Percentiles rank a stretch among this genome's conserved stretches.
phyloP scores from a whole-genome alignment of 1,140 invertebrate genomes.

The Glossosoma conforme region DNA sequence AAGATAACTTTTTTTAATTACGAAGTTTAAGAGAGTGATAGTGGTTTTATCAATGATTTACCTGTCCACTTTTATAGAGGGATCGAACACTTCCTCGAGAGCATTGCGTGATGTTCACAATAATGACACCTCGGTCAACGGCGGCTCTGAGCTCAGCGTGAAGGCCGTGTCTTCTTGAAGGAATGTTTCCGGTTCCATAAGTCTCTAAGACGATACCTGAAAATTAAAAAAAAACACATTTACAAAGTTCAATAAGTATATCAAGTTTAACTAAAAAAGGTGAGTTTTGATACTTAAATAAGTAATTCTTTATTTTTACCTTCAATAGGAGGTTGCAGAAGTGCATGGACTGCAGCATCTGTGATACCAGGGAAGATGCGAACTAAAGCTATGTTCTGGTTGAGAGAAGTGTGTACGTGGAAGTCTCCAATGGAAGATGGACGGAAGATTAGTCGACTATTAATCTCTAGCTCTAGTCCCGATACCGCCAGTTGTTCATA shows the following conservation, averaged over 20 bases:
- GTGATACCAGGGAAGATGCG: constrained; percentile 90
- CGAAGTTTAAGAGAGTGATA: neutral
- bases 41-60: constrained; percentile 39
- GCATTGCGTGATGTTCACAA: constrained; percentile 94
- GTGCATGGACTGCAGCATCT: constrained; percentile 68
- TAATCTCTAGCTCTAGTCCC: constrained; percentile 72
- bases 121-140: constrained; percentile 73
- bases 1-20: neutral
- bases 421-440: constrained; percentile 70
- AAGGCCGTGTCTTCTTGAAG: constrained; percentile 77
- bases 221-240: neutral
- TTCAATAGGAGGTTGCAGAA: constrained; percentile 77
- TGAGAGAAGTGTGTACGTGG: constrained; percentile 62
- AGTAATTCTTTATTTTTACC: constrained; percentile 41
- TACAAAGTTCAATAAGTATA: neutral
- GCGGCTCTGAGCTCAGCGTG: constrained; percentile 70
- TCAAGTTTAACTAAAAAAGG: neutral
- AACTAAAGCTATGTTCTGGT: constrained; percentile 79
- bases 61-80: constrained; percentile 80
- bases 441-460: constrained; percentile 74
- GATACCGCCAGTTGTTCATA: constrained; percentile 75
- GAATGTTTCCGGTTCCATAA: constrained; percentile 91
- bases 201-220: constrained; percentile 81
- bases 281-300: constrained; percentile 1
- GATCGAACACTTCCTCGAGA: constrained; percentile 66